Evolutionary conservation across 2,888 invertebrate species (phyloP), one percentile per base, ranked within the genome.

Genomic region (Eristalinus aeneus): DNA sequence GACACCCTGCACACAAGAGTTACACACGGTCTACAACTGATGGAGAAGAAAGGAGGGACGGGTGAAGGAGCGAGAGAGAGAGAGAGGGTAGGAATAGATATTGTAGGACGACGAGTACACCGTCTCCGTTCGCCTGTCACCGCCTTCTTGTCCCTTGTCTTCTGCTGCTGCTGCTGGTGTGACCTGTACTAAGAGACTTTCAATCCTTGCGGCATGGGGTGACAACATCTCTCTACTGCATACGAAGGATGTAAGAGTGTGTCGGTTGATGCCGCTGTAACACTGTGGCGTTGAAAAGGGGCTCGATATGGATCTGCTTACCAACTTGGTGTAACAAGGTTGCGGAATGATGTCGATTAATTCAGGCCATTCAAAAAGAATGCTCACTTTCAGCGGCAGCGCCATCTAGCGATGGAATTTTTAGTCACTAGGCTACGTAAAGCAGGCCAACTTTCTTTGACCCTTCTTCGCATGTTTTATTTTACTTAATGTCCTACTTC

Each of bases 161-260:
- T 10, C 27, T 23, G 4, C 58, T 39, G 39, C 39, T 39, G 4
- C 46, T 16, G 46, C 46, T 16, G 16, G 46, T 16, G 46, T 46
- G 46, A 46, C 46, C 71, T 79, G 71, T 71, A 46, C 63, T 80
- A 73, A 78, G 73, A 81, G 85, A 73, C 73, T 72, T 46, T 77
- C 82, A 86, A 86, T 82, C 74, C 67, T 71, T 86, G 54, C 32
- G 77, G 72, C 75, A 81, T 74, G 74, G 86, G 77, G 71, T 74
- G 82, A 82, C 81, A 86, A 81, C 65, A 82, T 82, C 78, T 73
- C 69, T 69, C 56, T 82, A 46, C 46, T 16, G 46, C 46, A 46
- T 46, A 86, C 77, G 69, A 81, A 77, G 69, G 77, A 46, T 76
- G n/a, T 32, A 77, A 68, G 32, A 68, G 69, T 73, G 73, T 81